Evolutionary conservation across 2,113 vertebrate species (phyloP).

Genomic region (Centropristis striata): DNA sequence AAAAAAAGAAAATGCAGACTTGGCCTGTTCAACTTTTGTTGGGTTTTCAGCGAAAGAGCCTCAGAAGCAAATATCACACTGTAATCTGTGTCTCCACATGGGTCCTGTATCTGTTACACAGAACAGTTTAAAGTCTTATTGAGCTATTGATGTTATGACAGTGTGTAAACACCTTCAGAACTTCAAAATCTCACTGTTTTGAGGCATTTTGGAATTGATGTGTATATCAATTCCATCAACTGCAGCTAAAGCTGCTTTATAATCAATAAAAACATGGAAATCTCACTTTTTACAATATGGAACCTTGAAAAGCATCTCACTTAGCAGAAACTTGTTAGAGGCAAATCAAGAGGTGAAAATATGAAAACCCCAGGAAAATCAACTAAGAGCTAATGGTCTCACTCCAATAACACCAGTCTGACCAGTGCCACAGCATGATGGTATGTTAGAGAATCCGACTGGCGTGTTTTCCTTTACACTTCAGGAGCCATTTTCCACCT

Average conservation of each 20-base stretch:
- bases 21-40: slow-evolving; percentile 32
- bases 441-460: background rate
- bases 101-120: slow-evolving; percentile 11
- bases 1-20: slow-evolving; percentile 43
- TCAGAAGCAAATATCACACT: slow-evolving; percentile 38
- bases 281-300: too few relatives aligned
- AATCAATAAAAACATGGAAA: too few relatives aligned
- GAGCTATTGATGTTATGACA: background rate
- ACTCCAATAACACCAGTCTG: background rate
- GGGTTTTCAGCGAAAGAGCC: slow-evolving; percentile 13
- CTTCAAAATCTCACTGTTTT: background rate
- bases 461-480: slow-evolving; percentile 21
- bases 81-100: slow-evolving; percentile 33
- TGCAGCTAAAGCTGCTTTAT: too few relatives aligned
- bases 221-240: too few relatives aligned
- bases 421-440: background rate
- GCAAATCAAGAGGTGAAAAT: background rate
- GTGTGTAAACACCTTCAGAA: background rate
- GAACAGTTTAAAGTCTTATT: slow-evolving; percentile 29
- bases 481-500: slow-evolving; percentile 30
- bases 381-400: background rate
- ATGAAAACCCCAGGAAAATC: background rate
- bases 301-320: background rate
- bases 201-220: background rate
- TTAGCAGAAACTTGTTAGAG: background rate